phyloP scores from a whole-genome alignment of 2,113 vertebrate genomes.

The Parus major region DNA sequence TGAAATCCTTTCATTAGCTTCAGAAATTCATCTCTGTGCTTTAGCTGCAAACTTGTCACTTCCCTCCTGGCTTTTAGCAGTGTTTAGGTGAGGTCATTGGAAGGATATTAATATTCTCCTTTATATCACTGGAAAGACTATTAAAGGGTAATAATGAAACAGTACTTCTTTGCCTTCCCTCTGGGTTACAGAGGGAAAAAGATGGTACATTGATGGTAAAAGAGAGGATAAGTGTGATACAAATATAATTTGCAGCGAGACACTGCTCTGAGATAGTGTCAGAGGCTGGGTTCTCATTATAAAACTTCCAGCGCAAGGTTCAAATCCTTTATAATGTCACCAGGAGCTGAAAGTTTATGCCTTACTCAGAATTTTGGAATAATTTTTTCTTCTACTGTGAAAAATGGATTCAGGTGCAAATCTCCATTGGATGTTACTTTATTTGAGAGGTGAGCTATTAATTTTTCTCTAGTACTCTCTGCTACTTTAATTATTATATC shows the following conservation, averaged over 20 bases:
- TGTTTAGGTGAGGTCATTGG: constrained; percentile 41
- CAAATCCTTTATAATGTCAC: constrained; percentile 18
- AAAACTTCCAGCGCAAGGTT: constrained; percentile 40
- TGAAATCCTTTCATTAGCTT: constrained; percentile 37
- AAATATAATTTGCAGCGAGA: constrained; percentile 54
- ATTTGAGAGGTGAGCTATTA: background rate
- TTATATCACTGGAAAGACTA: constrained; percentile 40
- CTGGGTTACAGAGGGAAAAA: constrained; percentile 41
- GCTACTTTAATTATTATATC: constrained; percentile 11
- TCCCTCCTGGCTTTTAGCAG: constrained; percentile 13
- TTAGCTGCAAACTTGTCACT: constrained; percentile 20
- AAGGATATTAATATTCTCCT: constrained; percentile 59
- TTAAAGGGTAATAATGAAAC: constrained; percentile 44
- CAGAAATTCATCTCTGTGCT: constrained; percentile 21
- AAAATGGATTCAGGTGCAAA: constrained; percentile 4
- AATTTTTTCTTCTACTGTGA: background rate
- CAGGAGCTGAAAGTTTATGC: background rate
- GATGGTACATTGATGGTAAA: constrained; percentile 46
- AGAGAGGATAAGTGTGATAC: constrained; percentile 52
- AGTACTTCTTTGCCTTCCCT: constrained; percentile 50
- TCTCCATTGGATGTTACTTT: background rate
- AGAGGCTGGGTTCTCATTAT: background rate
- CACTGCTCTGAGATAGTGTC: constrained; percentile 5
- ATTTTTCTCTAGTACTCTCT: background rate
- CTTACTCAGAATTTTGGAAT: background rate